Base-by-base conservation (phyloP, 1,140 invertebrate genomes). In the Orchesella cincta region DNA sequence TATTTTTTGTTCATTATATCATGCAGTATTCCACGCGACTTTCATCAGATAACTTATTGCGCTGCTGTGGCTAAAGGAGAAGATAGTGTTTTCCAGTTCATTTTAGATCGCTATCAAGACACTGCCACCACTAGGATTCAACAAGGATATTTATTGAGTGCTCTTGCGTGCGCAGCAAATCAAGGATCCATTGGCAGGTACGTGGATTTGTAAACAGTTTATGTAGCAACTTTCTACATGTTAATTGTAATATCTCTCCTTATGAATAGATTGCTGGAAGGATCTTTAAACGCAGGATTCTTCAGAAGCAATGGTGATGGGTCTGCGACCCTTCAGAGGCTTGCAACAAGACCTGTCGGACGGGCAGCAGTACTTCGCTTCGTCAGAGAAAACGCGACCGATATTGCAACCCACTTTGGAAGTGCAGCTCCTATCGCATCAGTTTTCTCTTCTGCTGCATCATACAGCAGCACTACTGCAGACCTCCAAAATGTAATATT, bases 1-100 rank as follows among this genome's bases (percentile, higher is more conserved):
- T n/a, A n/a, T n/a, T n/a, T n/a, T n/a, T n/a, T n/a, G n/a, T 67
- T 26, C 39, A 12, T 73, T 71, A 23, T 29, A 71, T 31, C 18
- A 34, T 12, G 35, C 31, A 78, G 79, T 1, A 64, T 80, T 0
- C 76, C 35, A 18, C 31, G 31, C 0, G 79, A 80, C 36, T 75
- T 78, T 67, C 73, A 72, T n/a, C 73, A 62, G 1, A 36, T 76
- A 5, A 57, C 78, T 8, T 80, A 76, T 23, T 80, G 79, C 33
- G 51, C 72, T 36, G 76, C 76, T 73, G 76, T 78, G 1, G 1
- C 73, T 0, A 46, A 36, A n/a, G 76, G 74, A 0, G 54, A 18
- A 14, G 54, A 51, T 62, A 31, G 26, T 0, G 54, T 34, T 18
- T 80, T 76, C 39, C 46, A 78, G 18, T 78, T 75, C 34, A 39